Base-by-base conservation (phyloP, 2,113 vertebrate genomes). In the Saguinus midas region DNA sequence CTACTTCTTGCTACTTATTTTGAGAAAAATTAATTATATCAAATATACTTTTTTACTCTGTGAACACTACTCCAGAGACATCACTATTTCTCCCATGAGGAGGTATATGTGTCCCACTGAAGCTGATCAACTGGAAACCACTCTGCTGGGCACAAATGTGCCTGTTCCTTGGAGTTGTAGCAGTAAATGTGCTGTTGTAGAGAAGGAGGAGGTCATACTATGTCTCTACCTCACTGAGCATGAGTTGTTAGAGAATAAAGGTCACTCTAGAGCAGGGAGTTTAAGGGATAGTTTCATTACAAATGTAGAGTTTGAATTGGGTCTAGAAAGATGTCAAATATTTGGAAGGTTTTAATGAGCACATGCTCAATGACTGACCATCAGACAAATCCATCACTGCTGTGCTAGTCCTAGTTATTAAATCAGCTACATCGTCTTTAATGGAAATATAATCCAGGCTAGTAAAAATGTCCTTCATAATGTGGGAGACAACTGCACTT, bases 201-300 rank as follows among this genome's bases (percentile, higher is more conserved):
- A 50, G 29, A 66, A 43, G 23, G 8, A 55, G 17, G 16, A 57
- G 18, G 3, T 16, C 2, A 1, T 4, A 32, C 1, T 3, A 3
- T 21, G 9, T 7, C 25, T 61, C 58, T 70, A 12, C 4, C 20
- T 48, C 27, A 27, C 0, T 5, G 43, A 96, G 32, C 17, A 57
- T 66, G 55, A 87, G 52, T 55, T 21, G 20, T 55, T 91, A 16
- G 14, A 66, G 45, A n/a, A 3, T 52, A 27, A 48, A 45, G 11
- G 0, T 25, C 43, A 76, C 48, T 61, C 68, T 11, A 64, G 9
- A 14, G 3, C 23, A n/a, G 6, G 48, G n/a, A 64, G 64, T 27
- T 27, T 9, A 87, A 79, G 7, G 17, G 8, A 18, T 20, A 1
- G 32, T 64, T 80, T 87, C 35, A 58, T 92, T 79, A 14, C 50